Evolutionary conservation across 1,140 invertebrate species (phyloP).

Genomic region (Scaptomyza montana): DNA sequence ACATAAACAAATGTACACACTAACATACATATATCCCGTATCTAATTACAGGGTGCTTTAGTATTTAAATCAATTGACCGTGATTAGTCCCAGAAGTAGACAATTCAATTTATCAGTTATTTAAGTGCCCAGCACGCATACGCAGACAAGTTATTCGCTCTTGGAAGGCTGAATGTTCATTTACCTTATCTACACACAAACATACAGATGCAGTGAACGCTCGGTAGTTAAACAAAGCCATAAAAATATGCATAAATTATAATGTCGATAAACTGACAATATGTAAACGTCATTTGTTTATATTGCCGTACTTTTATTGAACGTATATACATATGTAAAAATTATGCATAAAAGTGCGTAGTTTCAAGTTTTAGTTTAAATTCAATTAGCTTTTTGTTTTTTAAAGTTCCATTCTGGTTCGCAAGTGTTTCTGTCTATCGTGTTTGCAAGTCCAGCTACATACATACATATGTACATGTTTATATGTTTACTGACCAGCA

Average conservation of each 20-base stretch:
- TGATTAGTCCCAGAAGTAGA: constrained; percentile 41
- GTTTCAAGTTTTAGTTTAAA: neutral
- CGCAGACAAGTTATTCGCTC: constrained; percentile 2
- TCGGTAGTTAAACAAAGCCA: neutral
- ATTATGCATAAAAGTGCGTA: neutral
- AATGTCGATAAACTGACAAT: too few relatives aligned
- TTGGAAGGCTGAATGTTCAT: too few relatives aligned
- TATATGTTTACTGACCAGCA: neutral
- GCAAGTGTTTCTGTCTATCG: too few relatives aligned
- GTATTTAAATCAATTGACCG: constrained; percentile 39
- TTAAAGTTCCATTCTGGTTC: neutral
- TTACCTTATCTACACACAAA: neutral
- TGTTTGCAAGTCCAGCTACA: neutral
- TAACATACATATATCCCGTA: constrained; percentile 15
- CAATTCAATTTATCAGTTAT: constrained; percentile 35
- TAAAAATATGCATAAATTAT: too few relatives aligned
- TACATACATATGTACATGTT: neutral
- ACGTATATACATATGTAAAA: neutral
- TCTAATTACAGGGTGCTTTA: constrained; percentile 45
- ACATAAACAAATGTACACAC: constrained; percentile 15
- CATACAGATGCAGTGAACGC: neutral
- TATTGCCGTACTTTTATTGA: too few relatives aligned
- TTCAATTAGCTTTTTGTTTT: neutral
- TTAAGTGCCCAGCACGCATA: constrained; percentile 15
- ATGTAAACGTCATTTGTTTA: too few relatives aligned